Base-by-base conservation (phyloP, 2,888 invertebrate genomes). In the Marronus borbonicus region DNA sequence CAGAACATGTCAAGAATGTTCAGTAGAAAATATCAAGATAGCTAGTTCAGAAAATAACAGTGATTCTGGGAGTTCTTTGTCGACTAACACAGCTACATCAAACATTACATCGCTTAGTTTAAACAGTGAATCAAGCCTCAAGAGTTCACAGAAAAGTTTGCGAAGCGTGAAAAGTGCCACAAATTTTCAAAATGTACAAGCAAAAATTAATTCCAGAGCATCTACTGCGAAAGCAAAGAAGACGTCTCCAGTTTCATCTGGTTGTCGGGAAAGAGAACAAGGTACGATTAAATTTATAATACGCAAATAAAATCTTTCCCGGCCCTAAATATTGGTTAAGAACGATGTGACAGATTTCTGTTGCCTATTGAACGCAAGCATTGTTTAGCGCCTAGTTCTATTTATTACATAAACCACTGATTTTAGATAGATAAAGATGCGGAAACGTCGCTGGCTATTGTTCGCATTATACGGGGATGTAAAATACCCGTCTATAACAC, bases 261-360 rank as follows among this genome's bases (percentile, higher is more conserved):
- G 87, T 3, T 89, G 89, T n/a, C 93, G 93, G 85, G 93, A 94
- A 84, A 90, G 93, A 83, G 94, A 94, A 86, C 94, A 94, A 91
- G 94, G 93, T 93, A 82, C 58, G 76, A 74, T 66, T 60, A 39
- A 31, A 44, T 36, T 36, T 36, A 36, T 31, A 10, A 44, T 8
- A 44, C 12, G 12, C n/a, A 36, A 64, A 64, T 10, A 62, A 7
- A 64, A 31, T 64, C 3, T 10, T 2, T 28, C 4, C 31, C 64
- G 1, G 10, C 14, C 36, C 64, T 55, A 72, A 65, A 65, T 58
- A 44, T 44, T 44, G 12, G 7, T 60, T 60, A 12, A 24, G 28
- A 24, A 3, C 31, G 4, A 31, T 0, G 31, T 31, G 0, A 31
- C 31, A 4, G 0, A 31, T 31, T 31, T 4, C 4, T 31, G 2